Evolutionary conservation across 2,113 vertebrate genomes (phyloP), one percentile per base, ranked within the genome.

Genomic region (Tylochromis polylepis): DNA sequence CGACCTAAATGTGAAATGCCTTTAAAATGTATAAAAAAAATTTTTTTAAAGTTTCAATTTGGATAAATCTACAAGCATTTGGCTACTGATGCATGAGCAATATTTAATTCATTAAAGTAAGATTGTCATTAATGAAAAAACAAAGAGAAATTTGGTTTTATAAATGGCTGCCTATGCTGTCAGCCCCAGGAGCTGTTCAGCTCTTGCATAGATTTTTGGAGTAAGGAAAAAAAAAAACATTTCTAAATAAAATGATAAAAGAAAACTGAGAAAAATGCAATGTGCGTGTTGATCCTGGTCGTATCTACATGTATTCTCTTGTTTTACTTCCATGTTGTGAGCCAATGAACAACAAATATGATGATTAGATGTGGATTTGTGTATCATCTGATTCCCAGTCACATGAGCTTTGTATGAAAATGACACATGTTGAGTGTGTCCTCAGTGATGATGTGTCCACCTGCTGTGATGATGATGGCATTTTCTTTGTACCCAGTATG

Each of bases 11-110:
- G 24, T 75, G 24, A 75, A 75, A 31, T 29, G 10, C 2, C 27
- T 49, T 49, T 72, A 27, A 72, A 72, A 51, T 29, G 22, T 49
- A 0, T 6, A 2, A 4, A 43, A 43, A 15, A 41, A 8, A 24
- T 1, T 24, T 41, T 67, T 9, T 0, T 0, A 3, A 36, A 65
- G n/a, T 46, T 72, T 75, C 15, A 51, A 31, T 18, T 20, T 75
- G 70, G 43, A 77, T 46, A 49, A 77, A 77, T 51, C 70, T 20
- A 51, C 24, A 51, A 53, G 27, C 11, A 77, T 55, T 20, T n/a
- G 20, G 51, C 8, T 56, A 53, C 49, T 8, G 3, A 3, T 18
- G 20, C 18, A 51, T 46, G 43, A 15, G 43, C 43, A 46, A 46
- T 46, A 15, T 51, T 53, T 18, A 18, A 8, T 3, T 53, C 49